A percentile compares a stretch with the other conserved stretches of the same genome.
Conservation (phyloP, 2,797 vertebrate species). For the Pipistrellus nathusii region DNA sequence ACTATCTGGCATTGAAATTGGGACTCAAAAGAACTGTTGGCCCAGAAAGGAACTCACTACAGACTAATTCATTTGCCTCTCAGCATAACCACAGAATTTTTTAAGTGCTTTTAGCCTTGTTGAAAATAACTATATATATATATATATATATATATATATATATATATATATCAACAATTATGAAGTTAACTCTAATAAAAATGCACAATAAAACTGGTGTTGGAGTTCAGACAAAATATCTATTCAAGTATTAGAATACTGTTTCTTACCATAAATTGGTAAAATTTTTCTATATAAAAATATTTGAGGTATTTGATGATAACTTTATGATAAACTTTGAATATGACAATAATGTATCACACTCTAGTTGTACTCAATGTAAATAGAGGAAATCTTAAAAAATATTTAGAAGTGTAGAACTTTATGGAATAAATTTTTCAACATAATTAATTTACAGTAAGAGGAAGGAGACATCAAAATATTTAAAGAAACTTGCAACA, state of each 20-base stretch:
- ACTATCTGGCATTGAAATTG: too few species aligned
- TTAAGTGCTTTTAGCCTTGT: neutral
- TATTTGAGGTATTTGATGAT: neutral
- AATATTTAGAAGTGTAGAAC: neutral
- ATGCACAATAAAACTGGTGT: neutral
- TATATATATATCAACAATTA: neutral
- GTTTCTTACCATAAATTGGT: neutral
- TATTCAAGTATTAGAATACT: neutral
- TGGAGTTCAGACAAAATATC: neutral
- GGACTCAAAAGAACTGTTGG: too few species aligned
- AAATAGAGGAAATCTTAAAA: neutral
- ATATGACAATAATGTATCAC: neutral
- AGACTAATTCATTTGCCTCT: too few species aligned
- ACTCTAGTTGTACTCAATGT: neutral
- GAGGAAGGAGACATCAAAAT: neutral
- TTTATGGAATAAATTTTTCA: neutral
- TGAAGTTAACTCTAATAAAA: constrained; percentile 29
- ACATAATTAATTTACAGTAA: neutral
- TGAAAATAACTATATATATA: neutral
- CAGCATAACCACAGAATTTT: neutral
- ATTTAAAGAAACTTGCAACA: neutral
- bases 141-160: too few species aligned
- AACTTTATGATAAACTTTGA: neutral
- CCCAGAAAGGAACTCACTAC: too few species aligned
- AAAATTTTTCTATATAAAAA: neutral